Evolutionary conservation across 2,888 invertebrate genomes (phyloP).

Genomic region (Rhopalosiphum nymphaeae): DNA sequence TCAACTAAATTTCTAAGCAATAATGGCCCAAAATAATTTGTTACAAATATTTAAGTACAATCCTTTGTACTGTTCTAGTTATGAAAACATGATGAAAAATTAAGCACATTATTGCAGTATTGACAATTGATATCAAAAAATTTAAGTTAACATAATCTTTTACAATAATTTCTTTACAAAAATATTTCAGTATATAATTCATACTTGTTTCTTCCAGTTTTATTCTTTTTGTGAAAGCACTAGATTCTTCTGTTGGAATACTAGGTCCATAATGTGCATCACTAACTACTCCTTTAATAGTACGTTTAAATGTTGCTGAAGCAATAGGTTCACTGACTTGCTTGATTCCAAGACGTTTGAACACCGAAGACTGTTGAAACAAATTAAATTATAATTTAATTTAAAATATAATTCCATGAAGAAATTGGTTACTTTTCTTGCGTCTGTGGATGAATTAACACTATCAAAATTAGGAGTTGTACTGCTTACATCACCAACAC

Average conservation of each 20-base stretch:
- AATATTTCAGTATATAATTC: neutral
- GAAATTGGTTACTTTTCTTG: constrained; percentile 45
- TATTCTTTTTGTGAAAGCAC: constrained; percentile 57
- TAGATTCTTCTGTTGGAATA: constrained; percentile 61
- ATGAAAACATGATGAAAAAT: neutral
- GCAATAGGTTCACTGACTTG: constrained; percentile 9
- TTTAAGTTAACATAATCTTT: neutral
- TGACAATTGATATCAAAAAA: neutral
- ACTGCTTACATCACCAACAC: constrained; percentile 63
- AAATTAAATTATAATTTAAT: constrained; percentile 23
- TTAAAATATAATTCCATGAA: neutral
- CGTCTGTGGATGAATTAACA: constrained; percentile 43
- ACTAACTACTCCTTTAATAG: constrained; percentile 8
- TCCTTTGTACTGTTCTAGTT: neutral
- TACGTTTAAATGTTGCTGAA: constrained; percentile 22
- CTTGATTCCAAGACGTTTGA: constrained; percentile 60
- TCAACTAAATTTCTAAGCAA: no score
- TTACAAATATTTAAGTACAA: neutral
- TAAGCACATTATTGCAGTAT: neutral
- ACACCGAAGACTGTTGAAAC: constrained; percentile 45
- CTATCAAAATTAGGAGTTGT: constrained; percentile 59
- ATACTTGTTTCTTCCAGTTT: constrained; percentile 56
- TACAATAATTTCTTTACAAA: neutral
- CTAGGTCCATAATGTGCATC: constrained; percentile 48
- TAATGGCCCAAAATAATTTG: no score